Evolutionary conservation across 2,113 vertebrate genomes (phyloP), one percentile per base, ranked within the genome.

Genomic region (Peromyscus maniculatus): DNA sequence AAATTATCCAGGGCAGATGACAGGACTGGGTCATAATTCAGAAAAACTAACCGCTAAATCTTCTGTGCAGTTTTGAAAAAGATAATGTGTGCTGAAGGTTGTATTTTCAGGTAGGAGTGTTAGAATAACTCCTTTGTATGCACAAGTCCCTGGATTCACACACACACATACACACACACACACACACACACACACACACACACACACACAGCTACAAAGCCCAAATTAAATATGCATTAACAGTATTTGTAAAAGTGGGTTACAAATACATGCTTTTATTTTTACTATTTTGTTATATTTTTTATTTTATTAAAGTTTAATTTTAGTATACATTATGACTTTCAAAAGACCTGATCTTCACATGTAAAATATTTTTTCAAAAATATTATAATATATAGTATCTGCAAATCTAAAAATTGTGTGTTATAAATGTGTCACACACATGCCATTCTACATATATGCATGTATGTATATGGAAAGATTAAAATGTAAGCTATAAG

Each of bases 361-460:
- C 4, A 93, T 93, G 67, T 95, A 15, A 94, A 87, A 93, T 93
- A 79, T 74, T 64, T 17, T 80, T 87, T 9, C 31, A 84, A 72
- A 95, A 8, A 93, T 83, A 67, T 22, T 78, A 55, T 67, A 84
- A 89, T 62, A 24, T 3, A 43, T 46, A 83, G 5, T 72, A 15
- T 43, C 62, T 86, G 9, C 12, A 91, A 39, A 80, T 90, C 21
- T 43, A 96, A 89, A 46, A 43, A 15, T 49, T 49, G 8, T 46
- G 21, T 49, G 39, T 66, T 66, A 31, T 43, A 66, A 46, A 86
- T 66, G 36, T 46, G 82, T 55, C 22, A 72, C 16, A 82, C 36
- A 64, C 22, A 75, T 55, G 57, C 62, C 21, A 71, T 71, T 21
- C 84, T 6, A 94, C 26, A 59, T 11, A 43, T 11, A 46, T 67